phyloP scores from a whole-genome alignment of 2,113 vertebrate genomes.

The Tetrax tetrax region DNA sequence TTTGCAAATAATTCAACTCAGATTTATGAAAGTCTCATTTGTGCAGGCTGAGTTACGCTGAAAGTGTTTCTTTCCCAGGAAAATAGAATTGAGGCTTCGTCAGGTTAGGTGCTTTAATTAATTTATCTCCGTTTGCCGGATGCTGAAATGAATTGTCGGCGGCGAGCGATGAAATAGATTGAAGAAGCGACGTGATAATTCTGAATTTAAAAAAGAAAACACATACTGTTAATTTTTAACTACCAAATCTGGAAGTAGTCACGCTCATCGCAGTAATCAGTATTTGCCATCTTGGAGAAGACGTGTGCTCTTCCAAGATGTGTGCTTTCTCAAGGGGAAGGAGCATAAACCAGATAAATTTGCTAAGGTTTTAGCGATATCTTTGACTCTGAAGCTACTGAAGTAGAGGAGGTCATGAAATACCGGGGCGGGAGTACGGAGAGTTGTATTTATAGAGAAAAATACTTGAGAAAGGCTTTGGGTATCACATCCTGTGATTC shows the following conservation, averaged over 20 bases:
- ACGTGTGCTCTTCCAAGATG: background rate
- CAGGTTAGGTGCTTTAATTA: background rate
- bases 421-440: background rate
- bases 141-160: background rate
- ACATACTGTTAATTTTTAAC: background rate
- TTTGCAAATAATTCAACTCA: background rate
- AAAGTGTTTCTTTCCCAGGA: background rate
- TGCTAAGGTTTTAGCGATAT: background rate
- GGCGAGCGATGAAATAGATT: background rate
- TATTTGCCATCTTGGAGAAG: background rate
- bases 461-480: background rate
- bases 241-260: background rate
- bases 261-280: background rate
- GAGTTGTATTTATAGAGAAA: background rate
- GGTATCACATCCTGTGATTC: too few relatives aligned
- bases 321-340: background rate
- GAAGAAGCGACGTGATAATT: background rate
- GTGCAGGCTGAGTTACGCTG: background rate
- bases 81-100: background rate
- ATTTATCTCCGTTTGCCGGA: background rate
- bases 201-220: background rate
- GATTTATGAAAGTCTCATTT: background rate
- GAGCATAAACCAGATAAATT: background rate
- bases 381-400: background rate
- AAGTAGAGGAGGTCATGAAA: too few relatives aligned